phyloP scores from a whole-genome alignment of 1,140 invertebrate genomes.

The Neodiprion fabricii region DNA sequence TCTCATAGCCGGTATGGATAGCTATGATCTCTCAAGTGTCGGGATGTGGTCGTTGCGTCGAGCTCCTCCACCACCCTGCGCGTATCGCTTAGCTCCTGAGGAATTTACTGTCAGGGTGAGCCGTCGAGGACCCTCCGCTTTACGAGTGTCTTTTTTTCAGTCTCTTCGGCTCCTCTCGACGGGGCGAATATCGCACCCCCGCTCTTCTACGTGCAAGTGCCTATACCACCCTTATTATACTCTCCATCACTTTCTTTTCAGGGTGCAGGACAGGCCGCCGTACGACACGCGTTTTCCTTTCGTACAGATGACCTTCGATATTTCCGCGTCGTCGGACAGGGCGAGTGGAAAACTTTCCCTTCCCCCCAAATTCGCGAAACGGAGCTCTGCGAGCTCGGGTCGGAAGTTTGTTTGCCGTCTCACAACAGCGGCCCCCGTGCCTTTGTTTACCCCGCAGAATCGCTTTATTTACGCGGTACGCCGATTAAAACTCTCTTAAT shows the following conservation, averaged over 20 bases:
- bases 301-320: neutral
- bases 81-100: neutral
- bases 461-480: neutral
- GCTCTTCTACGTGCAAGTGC: too few relatives aligned
- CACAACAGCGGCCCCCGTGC: neutral
- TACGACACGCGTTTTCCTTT: neutral
- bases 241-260: too few relatives aligned
- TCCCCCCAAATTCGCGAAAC: too few relatives aligned
- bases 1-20: too few relatives aligned
- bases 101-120: neutral
- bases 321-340: neutral
- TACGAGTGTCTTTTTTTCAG: neutral
- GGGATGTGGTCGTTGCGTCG: too few relatives aligned
- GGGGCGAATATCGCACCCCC: too few relatives aligned
- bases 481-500: conserved; percentile 1
- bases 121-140: neutral
- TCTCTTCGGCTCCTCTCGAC: neutral
- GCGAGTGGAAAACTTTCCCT: too few relatives aligned
- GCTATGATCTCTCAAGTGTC: too few relatives aligned
- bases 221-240: too few relatives aligned
- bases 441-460: neutral
- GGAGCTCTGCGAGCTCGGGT: neutral
- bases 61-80: too few relatives aligned
- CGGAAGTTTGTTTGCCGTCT: neutral
- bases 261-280: too few relatives aligned